These are phyloP conservation scores for Otolemur garnettii DNA, from an alignment of 2,113 vertebrate genomes.

Conservation along the genomic window DNA sequence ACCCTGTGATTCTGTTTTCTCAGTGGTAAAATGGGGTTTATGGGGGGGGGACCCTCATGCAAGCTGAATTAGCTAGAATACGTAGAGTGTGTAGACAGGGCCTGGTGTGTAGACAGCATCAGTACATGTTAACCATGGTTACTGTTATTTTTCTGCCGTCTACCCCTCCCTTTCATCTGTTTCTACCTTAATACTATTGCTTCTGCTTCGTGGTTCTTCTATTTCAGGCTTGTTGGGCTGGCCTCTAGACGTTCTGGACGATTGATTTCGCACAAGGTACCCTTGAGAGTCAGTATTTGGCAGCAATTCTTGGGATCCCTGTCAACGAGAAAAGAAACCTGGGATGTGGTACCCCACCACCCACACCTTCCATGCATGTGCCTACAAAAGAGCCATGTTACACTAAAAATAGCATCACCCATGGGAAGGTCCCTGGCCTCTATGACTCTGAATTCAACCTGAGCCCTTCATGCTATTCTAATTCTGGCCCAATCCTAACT, in stretches of 20 bases:
- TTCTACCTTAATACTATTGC: constrained; percentile 58
- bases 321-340: constrained; percentile 53
- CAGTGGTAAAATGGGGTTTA: background rate
- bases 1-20: background rate
- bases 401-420: background rate
- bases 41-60: background rate
- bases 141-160: background rate
- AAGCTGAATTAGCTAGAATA: background rate
- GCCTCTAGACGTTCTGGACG: constrained; percentile 59
- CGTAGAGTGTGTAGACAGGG: background rate
- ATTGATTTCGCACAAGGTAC: background rate
- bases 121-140: background rate
- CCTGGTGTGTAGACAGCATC: background rate
- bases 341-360: background rate
- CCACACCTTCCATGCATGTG: background rate
- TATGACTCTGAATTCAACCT: background rate
- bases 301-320: constrained; percentile 73
- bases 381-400: background rate
- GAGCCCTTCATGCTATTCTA: background rate
- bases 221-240: constrained; percentile 41
- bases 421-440: background rate
- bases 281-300: constrained; percentile 66
- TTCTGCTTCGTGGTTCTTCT: constrained; percentile 67
- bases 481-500: background rate
- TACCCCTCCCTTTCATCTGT: background rate